A percentile compares a stretch with the other conserved stretches of the same genome.
phyloP scores from a whole-genome alignment of 2,888 invertebrate genomes.

The Lochmaea crataegi region DNA sequence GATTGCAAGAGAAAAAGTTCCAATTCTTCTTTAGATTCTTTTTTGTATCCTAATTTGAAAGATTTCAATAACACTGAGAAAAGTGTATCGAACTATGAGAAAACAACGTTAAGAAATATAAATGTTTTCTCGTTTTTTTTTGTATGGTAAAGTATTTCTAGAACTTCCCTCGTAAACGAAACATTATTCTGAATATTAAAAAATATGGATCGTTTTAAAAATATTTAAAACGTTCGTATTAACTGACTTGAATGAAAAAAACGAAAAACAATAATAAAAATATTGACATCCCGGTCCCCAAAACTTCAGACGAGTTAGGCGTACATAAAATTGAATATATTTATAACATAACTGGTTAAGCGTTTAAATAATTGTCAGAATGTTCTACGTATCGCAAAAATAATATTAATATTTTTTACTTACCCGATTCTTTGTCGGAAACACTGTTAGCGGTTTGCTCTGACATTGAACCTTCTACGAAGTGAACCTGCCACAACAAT shows the following conservation, averaged over 20 bases:
- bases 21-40: too few species aligned
- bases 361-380: not conserved
- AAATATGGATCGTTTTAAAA: not conserved
- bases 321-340: not conserved
- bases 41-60: too few species aligned
- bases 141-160: too few species aligned
- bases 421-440: conserved; percentile 54
- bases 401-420: conserved; percentile 37
- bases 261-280: not conserved
- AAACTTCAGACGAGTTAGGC: not conserved
- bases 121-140: too few species aligned
- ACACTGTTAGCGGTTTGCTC: conserved; percentile 60
- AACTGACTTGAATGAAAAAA: not conserved
- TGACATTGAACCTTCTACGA: conserved; percentile 71
- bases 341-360: not conserved
- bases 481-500: conserved; percentile 71
- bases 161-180: too few species aligned
- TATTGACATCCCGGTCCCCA: not conserved
- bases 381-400: conserved; percentile 22
- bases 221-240: not conserved
- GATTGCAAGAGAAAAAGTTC: too few species aligned
- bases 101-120: too few species aligned
- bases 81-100: too few species aligned
- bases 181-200: too few species aligned
- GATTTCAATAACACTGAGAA: too few species aligned